phyloP scores from a whole-genome alignment of 2,888 invertebrate genomes.

The Adelognathus sp. region DNA sequence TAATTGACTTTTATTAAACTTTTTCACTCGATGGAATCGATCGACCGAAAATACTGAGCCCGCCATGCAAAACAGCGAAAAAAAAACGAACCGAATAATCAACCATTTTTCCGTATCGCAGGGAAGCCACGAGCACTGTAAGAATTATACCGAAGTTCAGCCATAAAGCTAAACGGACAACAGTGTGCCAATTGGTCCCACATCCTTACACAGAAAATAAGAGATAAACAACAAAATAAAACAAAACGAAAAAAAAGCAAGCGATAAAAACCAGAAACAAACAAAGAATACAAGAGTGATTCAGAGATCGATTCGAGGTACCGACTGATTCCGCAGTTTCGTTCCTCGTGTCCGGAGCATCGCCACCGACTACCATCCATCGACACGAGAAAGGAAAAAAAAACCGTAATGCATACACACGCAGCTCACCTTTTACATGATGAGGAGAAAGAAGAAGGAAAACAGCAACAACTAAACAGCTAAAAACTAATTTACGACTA shows the following conservation, averaged over 20 bases:
- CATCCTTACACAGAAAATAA: conserved; percentile 73
- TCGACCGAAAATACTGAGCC: not conserved
- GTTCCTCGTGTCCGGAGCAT: conserved; percentile 51
- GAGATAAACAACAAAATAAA: conserved; percentile 65
- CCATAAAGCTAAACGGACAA: conserved; percentile 76
- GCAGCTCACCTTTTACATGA: conserved; percentile 77
- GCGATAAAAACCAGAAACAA: conserved; percentile 30
- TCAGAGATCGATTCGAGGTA: not conserved
- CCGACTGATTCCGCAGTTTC: conserved; percentile 30
- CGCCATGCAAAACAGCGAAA: not conserved
- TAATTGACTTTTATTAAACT: too few relatives aligned
- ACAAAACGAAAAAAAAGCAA: conserved; percentile 64
- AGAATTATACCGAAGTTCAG: conserved; percentile 77
- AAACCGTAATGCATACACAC: conserved; percentile 67
- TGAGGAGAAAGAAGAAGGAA: conserved; percentile 35
- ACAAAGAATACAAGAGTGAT: conserved; percentile 16
- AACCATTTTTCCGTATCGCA: conserved; percentile 56
- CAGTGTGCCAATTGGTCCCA: conserved; percentile 77
- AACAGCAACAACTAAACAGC: conserved; percentile 70
- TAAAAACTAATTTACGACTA: conserved; percentile 78
- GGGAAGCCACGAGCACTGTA: conserved; percentile 80
- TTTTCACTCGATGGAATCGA: not conserved
- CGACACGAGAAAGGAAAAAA: conserved; percentile 56
- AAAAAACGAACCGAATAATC: not conserved
- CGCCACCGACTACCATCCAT: conserved; percentile 56